Percentiles rank a stretch among this genome's conserved stretches.
Conservation (phyloP, 1,140 invertebrate species). For the Zaprionus nigranus region DNA sequence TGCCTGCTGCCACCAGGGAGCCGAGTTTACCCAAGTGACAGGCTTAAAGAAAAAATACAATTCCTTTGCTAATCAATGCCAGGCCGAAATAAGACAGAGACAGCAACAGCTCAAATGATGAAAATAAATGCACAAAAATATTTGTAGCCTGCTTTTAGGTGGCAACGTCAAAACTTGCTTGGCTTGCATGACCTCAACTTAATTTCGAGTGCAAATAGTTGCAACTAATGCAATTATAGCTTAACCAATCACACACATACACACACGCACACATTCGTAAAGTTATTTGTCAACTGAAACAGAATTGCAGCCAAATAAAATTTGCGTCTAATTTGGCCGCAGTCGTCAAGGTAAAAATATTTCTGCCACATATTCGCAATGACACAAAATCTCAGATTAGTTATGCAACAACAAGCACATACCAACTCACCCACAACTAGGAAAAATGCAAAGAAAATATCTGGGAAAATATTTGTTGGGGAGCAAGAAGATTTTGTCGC, state of each 20-base stretch:
- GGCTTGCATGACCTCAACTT: neutral
- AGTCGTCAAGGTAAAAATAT: constrained; percentile 37
- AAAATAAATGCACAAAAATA: constrained; percentile 12
- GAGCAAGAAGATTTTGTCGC: constrained; percentile 67
- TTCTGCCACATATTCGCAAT: constrained; percentile 23
- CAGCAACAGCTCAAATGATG: neutral
- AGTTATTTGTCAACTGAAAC: constrained; percentile 46
- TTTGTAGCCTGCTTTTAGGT: neutral
- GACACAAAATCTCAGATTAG: constrained; percentile 42
- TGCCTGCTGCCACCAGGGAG: constrained; percentile 8
- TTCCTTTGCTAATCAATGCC: constrained; percentile 42
- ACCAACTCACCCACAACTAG: neutral
- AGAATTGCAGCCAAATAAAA: constrained; percentile 55
- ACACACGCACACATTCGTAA: constrained; percentile 6
- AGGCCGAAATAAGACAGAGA: constrained; percentile 17
- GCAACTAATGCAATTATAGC: constrained; percentile 26
- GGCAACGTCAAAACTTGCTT: neutral
- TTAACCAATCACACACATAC: constrained; percentile 15
- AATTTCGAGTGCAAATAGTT: constrained; percentile 3
- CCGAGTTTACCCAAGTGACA: constrained; percentile 18
- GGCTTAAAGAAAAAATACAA: constrained; percentile 35
- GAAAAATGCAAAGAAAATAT: constrained; percentile 24
- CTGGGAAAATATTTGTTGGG: constrained; percentile 30
- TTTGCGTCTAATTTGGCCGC: constrained; percentile 47
- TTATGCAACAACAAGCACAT: constrained; percentile 12